phyloP scores from a whole-genome alignment of 2,888 invertebrate species.

The Drosophila monieri region DNA sequence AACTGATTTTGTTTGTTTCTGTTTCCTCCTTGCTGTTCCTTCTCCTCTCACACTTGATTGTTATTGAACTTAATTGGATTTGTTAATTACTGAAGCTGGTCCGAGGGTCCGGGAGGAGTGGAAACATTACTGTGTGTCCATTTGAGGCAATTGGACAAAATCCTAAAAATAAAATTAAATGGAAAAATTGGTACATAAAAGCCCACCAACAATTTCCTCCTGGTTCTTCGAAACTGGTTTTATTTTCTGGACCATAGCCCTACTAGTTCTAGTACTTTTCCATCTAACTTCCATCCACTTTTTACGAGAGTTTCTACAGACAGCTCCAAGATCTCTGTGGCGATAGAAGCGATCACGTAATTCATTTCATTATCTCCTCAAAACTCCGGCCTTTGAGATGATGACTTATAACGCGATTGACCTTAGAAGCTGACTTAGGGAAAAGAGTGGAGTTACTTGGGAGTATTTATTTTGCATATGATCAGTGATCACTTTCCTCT shows the following conservation, averaged over 20 bases:
- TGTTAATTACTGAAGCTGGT: constrained; percentile 35
- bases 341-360: constrained; percentile 60
- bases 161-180: background rate
- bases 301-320: constrained; percentile 51
- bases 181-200: constrained; percentile 8
- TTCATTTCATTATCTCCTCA: constrained; percentile 39
- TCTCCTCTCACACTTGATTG: constrained; percentile 40
- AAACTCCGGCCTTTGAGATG: background rate
- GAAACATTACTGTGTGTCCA: no score
- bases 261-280: constrained; percentile 43
- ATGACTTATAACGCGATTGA: background rate
- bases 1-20: constrained; percentile 38
- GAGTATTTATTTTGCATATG: background rate
- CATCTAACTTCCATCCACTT: constrained; percentile 47
- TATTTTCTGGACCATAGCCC: background rate
- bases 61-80: constrained; percentile 73
- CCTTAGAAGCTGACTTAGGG: background rate
- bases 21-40: background rate
- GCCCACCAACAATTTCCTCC: background rate
- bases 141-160: constrained; percentile 11
- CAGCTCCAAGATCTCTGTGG: constrained; percentile 19
- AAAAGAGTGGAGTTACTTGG: no score
- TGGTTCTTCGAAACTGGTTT: background rate
- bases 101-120: no score
- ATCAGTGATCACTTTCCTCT: background rate